Base-by-base conservation (phyloP, 35 echinoderm and acorn worm genomes). In the Chiridota heheva region DNA sequence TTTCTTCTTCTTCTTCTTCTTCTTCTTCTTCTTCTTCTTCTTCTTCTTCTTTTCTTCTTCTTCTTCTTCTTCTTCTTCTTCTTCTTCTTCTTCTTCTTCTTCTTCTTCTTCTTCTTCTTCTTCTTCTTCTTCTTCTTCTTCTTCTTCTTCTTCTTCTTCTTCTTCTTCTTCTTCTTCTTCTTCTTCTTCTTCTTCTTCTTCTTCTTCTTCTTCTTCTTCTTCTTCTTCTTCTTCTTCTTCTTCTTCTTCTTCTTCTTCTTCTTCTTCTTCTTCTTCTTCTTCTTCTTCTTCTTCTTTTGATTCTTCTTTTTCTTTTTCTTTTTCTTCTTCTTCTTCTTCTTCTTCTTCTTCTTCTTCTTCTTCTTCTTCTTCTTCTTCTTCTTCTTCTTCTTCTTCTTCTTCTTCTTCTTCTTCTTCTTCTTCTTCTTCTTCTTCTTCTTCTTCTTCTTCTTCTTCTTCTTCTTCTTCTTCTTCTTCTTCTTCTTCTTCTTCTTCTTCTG, bases 11-110 rank as follows among this genome's bases (percentile, higher is more conserved):
- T 53, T 13, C 22, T 53, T 22, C 22, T 22, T 22, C 22, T 53
- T 22, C 12, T 13, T 22, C 22, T 53, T 22, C 10, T 53, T 53
- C 48, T 53, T 53, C 10, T 22, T 53, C 48, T 53, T 13, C 48
- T 53, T 22, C 22, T 53, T 22, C 48, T 13, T 13, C 12, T 53
- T 53, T 53, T 53, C 48, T 53, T 13, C 22, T 53, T 53, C 48
- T 53, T 22, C 12, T 13, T 53, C 12, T 53, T 53, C 22, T 53
- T 53, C 48, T 53, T 53, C 10, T 53, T 53, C 10, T 53, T 53
- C 48, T 53, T 53, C 48, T 53, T 53, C 48, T 53, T 53, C 48
- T 53, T 53, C 48, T 13, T 53, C 48, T 53, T 53, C 48, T 53
- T 53, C 48, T 53, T 53, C 48, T 22, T 53, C 22, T 22, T 53